phyloP scores from a whole-genome alignment of 2,797 vertebrate genomes.

The Chaetodon trifasciatus region DNA sequence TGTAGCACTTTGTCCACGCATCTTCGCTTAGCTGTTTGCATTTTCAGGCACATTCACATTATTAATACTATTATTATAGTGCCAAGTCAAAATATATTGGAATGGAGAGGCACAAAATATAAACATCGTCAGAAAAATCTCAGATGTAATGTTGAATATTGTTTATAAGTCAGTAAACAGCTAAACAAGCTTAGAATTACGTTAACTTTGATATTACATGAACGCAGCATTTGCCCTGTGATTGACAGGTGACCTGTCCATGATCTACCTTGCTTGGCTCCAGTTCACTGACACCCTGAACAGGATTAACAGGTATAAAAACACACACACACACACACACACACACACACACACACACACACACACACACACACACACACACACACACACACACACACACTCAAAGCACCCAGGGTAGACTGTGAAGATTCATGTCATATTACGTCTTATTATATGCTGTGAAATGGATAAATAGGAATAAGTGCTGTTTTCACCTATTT shows the following conservation, averaged over 20 bases:
- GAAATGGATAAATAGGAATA: constrained; percentile 1
- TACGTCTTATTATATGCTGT: not conserved
- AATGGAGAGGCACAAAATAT: no score
- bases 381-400: not conserved
- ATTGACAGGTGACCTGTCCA: not conserved
- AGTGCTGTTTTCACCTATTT: not conserved
- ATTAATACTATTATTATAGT: no score
- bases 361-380: no score
- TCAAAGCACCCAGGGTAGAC: not conserved
- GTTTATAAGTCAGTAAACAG: no score
- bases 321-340: no score
- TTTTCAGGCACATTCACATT: no score
- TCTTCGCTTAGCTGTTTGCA: no score
- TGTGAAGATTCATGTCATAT: not conserved
- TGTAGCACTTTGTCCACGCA: no score
- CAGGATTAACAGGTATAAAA: not conserved
- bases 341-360: no score
- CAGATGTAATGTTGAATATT: not conserved
- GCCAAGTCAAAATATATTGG: no score
- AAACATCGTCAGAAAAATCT: not conserved
- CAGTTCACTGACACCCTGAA: not conserved
- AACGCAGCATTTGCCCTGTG: not conserved
- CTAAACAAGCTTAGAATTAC: not conserved
- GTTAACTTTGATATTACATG: not conserved
- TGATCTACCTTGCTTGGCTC: not conserved